These are phyloP conservation scores for Coranthus polyacanthus DNA, from an alignment of 2,797 vertebrate genomes.

Conservation along the genomic window DNA sequence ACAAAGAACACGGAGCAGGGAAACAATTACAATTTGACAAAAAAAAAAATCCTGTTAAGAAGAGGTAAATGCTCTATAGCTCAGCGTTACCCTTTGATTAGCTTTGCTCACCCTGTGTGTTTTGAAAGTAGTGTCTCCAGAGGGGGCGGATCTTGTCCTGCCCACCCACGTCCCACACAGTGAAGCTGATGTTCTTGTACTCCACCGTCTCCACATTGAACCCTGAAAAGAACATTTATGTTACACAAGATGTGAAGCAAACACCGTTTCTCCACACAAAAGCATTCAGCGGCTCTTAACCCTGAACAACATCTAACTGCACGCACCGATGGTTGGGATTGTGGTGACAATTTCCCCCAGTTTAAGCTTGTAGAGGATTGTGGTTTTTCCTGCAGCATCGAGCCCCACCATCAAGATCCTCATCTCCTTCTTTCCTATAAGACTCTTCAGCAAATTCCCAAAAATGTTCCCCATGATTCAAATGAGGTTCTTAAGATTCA, in stretches of 20 bases:
- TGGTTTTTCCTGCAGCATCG: conserved; percentile 97
- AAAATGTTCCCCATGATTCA: conserved; percentile 96
- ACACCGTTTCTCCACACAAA: not conserved
- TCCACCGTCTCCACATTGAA: conserved; percentile 89
- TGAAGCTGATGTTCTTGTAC: conserved; percentile 90
- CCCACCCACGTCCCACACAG: conserved; percentile 90
- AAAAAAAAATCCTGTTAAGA: not conserved
- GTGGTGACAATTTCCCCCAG: conserved; percentile 98
- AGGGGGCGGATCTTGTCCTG: conserved; percentile 87
- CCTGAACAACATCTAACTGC: not conserved
- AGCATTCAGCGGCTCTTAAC: too few species aligned
- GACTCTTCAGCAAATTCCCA: conserved; percentile 94
- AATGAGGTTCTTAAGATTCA: conserved; percentile 43
- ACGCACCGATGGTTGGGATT: conserved; percentile 96
- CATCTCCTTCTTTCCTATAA: conserved; percentile 99
- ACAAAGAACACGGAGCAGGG: not conserved
- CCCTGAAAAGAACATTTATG: conserved; percentile 63
- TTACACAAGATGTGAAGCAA: conserved; percentile 4
- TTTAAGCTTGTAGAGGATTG: conserved; percentile 97
- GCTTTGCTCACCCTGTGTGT: conserved; percentile 82
- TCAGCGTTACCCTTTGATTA: conserved; percentile 16
- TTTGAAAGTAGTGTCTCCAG: conserved; percentile 88
- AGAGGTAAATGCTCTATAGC: not conserved
- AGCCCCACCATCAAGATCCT: conserved; percentile 98
- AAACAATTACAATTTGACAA: not conserved